Evolutionary conservation across 1,140 invertebrate species (phyloP).

Genomic region (Hermetia illucens): DNA sequence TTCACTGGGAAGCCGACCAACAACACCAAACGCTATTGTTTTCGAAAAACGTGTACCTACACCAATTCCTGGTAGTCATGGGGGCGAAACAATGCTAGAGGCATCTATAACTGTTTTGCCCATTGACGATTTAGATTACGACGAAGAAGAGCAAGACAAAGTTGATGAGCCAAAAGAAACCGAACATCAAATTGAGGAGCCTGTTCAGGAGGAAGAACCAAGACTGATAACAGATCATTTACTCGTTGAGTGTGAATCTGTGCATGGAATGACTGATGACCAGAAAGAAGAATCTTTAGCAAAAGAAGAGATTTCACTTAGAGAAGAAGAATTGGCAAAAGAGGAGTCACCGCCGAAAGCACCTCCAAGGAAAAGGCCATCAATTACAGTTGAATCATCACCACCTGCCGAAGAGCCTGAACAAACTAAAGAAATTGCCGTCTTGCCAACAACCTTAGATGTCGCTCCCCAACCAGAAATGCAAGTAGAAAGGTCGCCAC

Average conservation of each 20-base stretch:
- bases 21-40: slow-evolving; percentile 42
- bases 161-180: slow-evolving; percentile 10
- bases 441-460: slow-evolving; percentile 12
- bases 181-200: slow-evolving; percentile 8
- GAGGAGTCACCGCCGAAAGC: slow-evolving; percentile 9
- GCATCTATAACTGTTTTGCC: slow-evolving; percentile 39
- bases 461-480: slow-evolving; percentile 13
- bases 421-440: too few relatives aligned
- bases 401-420: too few relatives aligned
- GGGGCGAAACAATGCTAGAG: slow-evolving; percentile 35
- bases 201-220: slow-evolving; percentile 3
- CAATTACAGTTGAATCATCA: too few relatives aligned
- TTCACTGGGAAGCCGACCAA: slow-evolving; percentile 31
- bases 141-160: slow-evolving; percentile 17
- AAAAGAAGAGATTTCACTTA: slow-evolving; percentile 19
- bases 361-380: slow-evolving; percentile 14
- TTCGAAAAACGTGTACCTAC: slow-evolving; percentile 40
- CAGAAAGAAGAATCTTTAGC: slow-evolving; percentile 3
- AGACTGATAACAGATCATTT: background rate
- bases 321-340: slow-evolving; percentile 18
- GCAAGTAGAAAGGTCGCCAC: background rate
- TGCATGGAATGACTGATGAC: background rate
- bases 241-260: background rate
- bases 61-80: slow-evolving; percentile 32
- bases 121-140: slow-evolving; percentile 26